These are phyloP conservation scores for Macaca mulatta DNA, from an alignment of 2,113 vertebrate genomes.

Conservation along the genomic window DNA sequence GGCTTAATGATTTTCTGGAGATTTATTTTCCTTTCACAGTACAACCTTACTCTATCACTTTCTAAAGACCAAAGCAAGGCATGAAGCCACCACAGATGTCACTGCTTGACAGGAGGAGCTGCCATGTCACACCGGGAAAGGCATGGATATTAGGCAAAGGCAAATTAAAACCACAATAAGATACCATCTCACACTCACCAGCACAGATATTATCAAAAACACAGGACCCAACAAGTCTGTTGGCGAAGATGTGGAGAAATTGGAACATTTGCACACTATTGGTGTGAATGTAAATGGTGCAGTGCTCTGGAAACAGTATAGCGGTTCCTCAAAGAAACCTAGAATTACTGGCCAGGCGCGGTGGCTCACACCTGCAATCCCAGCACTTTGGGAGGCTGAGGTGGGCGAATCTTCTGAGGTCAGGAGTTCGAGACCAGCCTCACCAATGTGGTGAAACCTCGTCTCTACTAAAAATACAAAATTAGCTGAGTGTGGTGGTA, in stretches of 20 bases:
- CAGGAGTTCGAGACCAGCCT: no score
- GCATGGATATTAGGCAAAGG: background rate
- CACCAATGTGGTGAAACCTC: no score
- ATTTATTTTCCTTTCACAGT: no score
- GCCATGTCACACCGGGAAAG: background rate
- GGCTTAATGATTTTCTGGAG: no score
- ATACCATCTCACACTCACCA: background rate
- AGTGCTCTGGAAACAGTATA: background rate
- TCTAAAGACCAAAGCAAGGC: background rate
- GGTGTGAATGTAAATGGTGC: background rate
- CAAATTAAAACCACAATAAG: background rate
- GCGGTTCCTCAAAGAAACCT: background rate
- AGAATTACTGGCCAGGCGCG: rapidly evolving
- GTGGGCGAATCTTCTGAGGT: no score
- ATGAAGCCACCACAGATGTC: background rate
- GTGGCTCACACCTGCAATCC: no score
- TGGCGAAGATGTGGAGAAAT: background rate
- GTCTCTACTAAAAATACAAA: no score
- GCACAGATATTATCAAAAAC: background rate
- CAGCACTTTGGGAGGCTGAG: no score
- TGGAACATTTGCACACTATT: background rate
- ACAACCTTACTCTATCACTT: no score
- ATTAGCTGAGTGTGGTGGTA: rapidly evolving
- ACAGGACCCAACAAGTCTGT: background rate
- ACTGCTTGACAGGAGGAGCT: background rate